These are phyloP conservation scores for Steinernema hermaphroditum DNA, from an alignment of 2,888 invertebrate species.

Conservation along the genomic window DNA sequence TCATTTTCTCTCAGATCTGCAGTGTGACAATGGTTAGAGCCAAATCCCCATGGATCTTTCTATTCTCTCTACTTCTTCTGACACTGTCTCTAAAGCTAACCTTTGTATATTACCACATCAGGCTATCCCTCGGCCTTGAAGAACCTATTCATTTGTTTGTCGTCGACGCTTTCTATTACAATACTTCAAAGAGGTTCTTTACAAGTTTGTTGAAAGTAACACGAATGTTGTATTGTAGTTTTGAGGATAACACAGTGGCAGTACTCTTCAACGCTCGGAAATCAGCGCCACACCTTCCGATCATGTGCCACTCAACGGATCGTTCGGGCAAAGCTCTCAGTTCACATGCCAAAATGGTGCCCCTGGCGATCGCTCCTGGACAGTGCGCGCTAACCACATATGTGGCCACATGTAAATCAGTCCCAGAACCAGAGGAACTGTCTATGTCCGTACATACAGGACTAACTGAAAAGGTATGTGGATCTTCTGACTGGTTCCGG, in stretches of 20 bases:
- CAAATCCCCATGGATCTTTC: no score
- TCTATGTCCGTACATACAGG: not conserved
- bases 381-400: slow-evolving; percentile 13
- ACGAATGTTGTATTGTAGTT: not conserved
- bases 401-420: not conserved
- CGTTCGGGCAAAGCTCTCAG: not conserved
- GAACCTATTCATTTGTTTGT: slow-evolving; percentile 3
- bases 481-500: no score
- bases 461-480: not conserved
- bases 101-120: not conserved
- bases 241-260: not conserved
- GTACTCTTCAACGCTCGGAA: slow-evolving; percentile 6
- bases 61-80: no score
- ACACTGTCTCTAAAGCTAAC: not conserved
- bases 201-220: no score
- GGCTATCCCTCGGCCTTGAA: not conserved
- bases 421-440: not conserved
- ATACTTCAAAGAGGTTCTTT: slow-evolving; percentile 18
- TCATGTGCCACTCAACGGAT: not conserved
- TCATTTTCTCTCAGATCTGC: no score
- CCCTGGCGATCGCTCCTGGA: not conserved
- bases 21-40: no score
- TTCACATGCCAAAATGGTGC: not conserved
- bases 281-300: not conserved
- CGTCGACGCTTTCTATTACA: slow-evolving; percentile 7